Conservation (phyloP, 1,140 invertebrate genomes). For the Caenorhabditis tropicalis region DNA sequence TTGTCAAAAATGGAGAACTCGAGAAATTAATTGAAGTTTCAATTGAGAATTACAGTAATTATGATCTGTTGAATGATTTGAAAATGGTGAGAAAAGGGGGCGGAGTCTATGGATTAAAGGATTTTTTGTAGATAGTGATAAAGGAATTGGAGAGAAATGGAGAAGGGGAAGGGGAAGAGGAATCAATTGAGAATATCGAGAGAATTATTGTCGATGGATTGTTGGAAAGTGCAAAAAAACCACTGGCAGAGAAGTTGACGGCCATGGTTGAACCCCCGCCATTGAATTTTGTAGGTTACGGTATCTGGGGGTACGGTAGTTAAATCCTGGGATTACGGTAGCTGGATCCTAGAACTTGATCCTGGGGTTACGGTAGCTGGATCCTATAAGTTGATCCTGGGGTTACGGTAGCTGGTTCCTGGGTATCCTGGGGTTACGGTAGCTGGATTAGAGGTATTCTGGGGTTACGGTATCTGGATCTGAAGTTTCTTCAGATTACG, state of each 20-base stretch:
- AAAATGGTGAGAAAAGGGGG: not conserved
- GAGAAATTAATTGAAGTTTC: not conserved
- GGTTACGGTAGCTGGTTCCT: too few relatives aligned
- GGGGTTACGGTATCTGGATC: too few relatives aligned
- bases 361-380: too few relatives aligned
- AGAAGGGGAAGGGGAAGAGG: not conserved
- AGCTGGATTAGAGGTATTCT: too few relatives aligned
- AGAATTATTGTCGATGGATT: conserved; percentile 11
- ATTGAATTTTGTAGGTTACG: not conserved
- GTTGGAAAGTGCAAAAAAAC: not conserved
- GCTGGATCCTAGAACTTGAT: too few relatives aligned
- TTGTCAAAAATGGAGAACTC: not conserved
- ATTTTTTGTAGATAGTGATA: not conserved
- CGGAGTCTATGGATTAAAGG: too few relatives aligned
- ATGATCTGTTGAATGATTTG: not conserved
- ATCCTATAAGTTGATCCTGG: too few relatives aligned
- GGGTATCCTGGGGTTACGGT: too few relatives aligned
- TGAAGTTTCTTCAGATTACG: too few relatives aligned
- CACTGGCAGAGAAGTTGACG: not conserved
- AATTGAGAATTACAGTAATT: conserved; percentile 20
- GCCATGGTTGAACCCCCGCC: conserved; percentile 6
- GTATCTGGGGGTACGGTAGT: too few relatives aligned
- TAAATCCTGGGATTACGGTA: too few relatives aligned
- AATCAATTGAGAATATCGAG: conserved; percentile 28
- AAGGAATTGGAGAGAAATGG: not conserved